Evolutionary conservation across 2,888 invertebrate species (phyloP).

Genomic region (Dicyrtoma fusca): DNA sequence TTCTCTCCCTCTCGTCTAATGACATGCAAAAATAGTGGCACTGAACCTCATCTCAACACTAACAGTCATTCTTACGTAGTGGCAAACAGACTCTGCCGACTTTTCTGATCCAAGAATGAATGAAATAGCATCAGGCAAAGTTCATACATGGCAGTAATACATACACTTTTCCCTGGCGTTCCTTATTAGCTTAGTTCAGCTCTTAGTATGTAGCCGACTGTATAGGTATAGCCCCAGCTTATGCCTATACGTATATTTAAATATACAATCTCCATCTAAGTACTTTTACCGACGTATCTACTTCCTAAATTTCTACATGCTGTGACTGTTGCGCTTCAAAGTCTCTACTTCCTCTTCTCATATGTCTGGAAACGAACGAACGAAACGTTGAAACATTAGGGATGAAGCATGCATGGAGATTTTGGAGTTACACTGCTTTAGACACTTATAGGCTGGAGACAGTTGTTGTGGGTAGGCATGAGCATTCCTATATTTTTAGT

Average conservation of each 20-base stretch:
- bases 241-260: neutral
- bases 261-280: no score
- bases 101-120: constrained; percentile 27
- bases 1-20: constrained; percentile 7
- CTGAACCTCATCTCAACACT: constrained; percentile 32
- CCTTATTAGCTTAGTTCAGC: neutral
- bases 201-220: neutral
- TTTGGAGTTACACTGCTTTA: neutral
- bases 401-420: no score
- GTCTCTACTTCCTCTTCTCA: neutral
- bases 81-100: constrained; percentile 23
- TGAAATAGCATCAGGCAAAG: constrained; percentile 34
- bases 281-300: no score
- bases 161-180: constrained; percentile 25
- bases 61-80: constrained; percentile 26
- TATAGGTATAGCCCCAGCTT: neutral
- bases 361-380: neutral
- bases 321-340: no score
- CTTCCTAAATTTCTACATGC: no score
- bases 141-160: constrained; percentile 27
- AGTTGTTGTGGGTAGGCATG: no score
- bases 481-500: constrained; percentile 35
- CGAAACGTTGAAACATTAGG: no score
- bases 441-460: neutral
- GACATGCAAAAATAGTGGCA: constrained; percentile 34